Evolutionary conservation across 2,888 invertebrate species (phyloP), one percentile per base, ranked within the genome.

Genomic region (Apoderus coryli): DNA sequence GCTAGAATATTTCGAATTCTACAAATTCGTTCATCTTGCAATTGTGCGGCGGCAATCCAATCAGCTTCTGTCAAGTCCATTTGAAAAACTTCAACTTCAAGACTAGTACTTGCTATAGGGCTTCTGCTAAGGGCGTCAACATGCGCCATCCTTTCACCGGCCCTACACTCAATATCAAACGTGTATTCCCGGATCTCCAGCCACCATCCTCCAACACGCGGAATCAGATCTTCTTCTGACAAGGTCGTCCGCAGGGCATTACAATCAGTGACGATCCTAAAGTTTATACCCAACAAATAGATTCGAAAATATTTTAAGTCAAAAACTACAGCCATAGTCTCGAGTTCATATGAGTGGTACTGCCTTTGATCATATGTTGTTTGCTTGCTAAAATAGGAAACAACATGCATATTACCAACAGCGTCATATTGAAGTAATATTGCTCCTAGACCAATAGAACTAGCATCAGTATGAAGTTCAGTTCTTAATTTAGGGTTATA

Each of bases 231-330:
- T 10, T 44, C 42, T 25, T 52, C 49, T 2, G 23, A 23, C 12
- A 44, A 34, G 0, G 50, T 45, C 0, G 40, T 26, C 23, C 44
- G 45, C 4, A 52, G 22, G 1, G 50, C 43, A 22, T 45, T 45
- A 24, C 51, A 52, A 27, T 57, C 56, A 1, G 47, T 50, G 2
- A 44, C 31, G 2, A 50, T 35, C 4, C 34, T 44, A 14, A 50
- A 48, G 2, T 26, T 23, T 3, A 38, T 35, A 4, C 45, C 45
- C 7, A 44, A 33, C 0, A 50, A 19, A 27, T 48, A 50, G 5
- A 38, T 36, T 12, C 45, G 36, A 32, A 50, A 48, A 27, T 47
- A 32, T 13, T 35, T 14, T 2, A 49, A 14, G 2, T 43, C 43
- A 16, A 38, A 45, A 1, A 52, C 41, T 2, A 53, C 41, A 0